Base-by-base conservation (phyloP, 2,113 vertebrate genomes). In the Notarius quadriscutis region DNA sequence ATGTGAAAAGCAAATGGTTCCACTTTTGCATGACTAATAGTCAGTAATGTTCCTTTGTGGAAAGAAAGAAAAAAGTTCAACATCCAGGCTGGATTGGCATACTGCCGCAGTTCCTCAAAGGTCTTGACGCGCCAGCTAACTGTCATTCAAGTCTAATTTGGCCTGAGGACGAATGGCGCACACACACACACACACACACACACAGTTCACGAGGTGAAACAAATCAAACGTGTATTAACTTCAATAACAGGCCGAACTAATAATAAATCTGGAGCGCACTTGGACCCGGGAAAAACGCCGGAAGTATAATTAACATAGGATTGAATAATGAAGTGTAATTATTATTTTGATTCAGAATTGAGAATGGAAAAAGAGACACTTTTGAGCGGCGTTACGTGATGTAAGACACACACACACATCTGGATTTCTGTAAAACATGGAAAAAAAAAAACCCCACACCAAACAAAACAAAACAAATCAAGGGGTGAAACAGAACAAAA, bases 51-150 rank as follows among this genome's bases (percentile, higher is more conserved):
- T 87, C 86, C 82, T 88, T 87, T 85, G 83, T 85, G 87, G 50
- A 53, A 77, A 84, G 88, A 90, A 89, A 89, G 85, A 83, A 90
- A 89, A 89, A 83, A 83, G 88, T 89, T 87, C 85, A 85, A 89
- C 85, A 87, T 89, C 80, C 67, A 87, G 48, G 27, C 84, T 57
- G 77, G 53, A 34, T 84, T 50, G 87, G 80, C 83, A 65, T 60
- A n/a, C 67, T 50, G 58, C 88, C 79, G 65, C 63, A 86, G 82
- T 89, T 86, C 81, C 84, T 84, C 84, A 81, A 86, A 83, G 80
- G 62, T 77, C 80, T 30, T 75, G 17, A 81, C 67, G 20, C 65
- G 71, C 82, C 53, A 41, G 77, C 60, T 82, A 84, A 84, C 88
- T 88, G 89, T 89, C 88, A 88, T 67, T 90, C 78, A 90, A 50